Conservation (phyloP, 2,888 invertebrate genomes). For the Noctua fimbriata region DNA sequence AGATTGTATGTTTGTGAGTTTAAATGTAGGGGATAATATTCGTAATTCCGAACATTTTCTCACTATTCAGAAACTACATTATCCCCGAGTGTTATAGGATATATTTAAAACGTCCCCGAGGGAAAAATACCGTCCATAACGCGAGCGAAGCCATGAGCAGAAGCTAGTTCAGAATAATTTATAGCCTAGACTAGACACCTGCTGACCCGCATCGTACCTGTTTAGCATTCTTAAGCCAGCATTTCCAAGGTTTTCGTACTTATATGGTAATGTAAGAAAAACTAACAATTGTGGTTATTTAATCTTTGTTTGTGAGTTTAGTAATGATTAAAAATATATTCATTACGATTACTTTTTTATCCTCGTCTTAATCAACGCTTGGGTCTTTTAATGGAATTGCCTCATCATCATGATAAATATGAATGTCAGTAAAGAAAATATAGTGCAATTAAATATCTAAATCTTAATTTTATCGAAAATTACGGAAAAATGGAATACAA, state of each 20-base stretch:
- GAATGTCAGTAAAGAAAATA: background rate
- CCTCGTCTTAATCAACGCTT: background rate
- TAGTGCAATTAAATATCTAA: background rate
- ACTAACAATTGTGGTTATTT: background rate
- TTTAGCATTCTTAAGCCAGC: background rate
- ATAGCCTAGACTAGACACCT: background rate
- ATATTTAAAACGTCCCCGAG: background rate
- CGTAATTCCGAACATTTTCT: background rate
- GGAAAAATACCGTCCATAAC: background rate
- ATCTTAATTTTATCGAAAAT: background rate
- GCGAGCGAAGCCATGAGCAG: background rate
- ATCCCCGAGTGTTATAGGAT: background rate
- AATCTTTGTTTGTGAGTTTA: background rate
- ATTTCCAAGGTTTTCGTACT: background rate
- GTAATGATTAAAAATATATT: slow-evolving; percentile 1
- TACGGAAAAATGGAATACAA: background rate
- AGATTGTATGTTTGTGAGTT: background rate
- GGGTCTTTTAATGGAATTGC: background rate
- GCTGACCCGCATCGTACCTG: background rate
- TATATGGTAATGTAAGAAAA: background rate
- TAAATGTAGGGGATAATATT: background rate
- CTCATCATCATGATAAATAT: background rate
- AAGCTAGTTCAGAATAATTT: background rate
- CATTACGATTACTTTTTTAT: slow-evolving; percentile 4
- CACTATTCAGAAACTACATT: background rate